Conservation (phyloP, 2,797 vertebrate species). For the Tapirus indicus region DNA sequence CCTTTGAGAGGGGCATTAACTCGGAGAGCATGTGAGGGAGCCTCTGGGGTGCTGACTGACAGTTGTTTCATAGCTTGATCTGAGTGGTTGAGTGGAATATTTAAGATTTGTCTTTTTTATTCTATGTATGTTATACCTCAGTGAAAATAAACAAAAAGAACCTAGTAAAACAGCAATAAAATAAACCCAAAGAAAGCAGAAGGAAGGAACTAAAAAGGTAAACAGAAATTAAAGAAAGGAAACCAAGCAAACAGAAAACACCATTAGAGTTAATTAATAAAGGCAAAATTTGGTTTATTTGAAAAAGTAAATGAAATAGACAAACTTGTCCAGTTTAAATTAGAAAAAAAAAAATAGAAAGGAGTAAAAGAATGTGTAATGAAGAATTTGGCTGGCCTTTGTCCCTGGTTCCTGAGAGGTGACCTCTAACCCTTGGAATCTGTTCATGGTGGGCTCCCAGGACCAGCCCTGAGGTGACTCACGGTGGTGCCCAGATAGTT, state of each 20-base stretch:
- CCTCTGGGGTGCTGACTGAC: not conserved
- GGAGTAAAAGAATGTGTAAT: not conserved
- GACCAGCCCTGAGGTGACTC: not conserved
- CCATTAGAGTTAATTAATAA: not conserved
- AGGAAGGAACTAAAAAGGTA: not conserved
- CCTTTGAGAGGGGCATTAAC: not conserved
- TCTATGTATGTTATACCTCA: no score
- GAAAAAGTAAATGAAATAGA: not conserved
- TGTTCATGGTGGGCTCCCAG: not conserved
- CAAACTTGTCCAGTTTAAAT: not conserved
- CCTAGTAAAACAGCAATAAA: not conserved
- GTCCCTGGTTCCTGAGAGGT: no score
- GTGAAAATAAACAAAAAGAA: no score
- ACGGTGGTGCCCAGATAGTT: not conserved
- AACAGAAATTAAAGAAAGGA: not conserved
- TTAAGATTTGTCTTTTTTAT: no score
- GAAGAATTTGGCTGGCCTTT: no score
- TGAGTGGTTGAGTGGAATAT: not conserved
- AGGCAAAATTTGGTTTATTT: not conserved
- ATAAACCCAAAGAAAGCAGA: no score
- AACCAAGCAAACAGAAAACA: not conserved
- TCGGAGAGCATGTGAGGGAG: no score
- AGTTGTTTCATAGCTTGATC: not conserved
- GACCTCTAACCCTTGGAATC: no score
- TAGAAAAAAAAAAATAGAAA: not conserved